Conservation (phyloP, 2,888 invertebrate genomes). For the Caenorhabditis sp. region DNA sequence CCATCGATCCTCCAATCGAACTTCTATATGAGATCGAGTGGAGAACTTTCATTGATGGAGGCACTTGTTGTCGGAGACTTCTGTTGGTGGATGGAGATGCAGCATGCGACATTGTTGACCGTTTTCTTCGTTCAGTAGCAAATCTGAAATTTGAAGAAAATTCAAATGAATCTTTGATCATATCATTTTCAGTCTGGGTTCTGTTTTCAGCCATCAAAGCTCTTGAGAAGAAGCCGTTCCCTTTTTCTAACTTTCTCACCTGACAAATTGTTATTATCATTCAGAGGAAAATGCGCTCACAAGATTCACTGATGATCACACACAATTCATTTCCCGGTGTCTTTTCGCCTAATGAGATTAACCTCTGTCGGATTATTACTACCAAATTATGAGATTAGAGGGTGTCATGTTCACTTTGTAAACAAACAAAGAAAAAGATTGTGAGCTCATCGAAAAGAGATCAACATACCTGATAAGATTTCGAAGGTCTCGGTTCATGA, state of each 20-base stretch:
- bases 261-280: constrained; percentile 32
- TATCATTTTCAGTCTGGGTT: constrained; percentile 3
- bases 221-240: constrained; percentile 51
- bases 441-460: constrained; percentile 21
- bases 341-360: constrained; percentile 51
- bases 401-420: constrained; percentile 41
- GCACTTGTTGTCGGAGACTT: constrained; percentile 74
- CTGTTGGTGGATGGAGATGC: constrained; percentile 78
- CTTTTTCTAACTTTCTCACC: constrained; percentile 29
- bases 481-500: constrained; percentile 81
- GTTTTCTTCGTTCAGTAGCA: constrained; percentile 81
- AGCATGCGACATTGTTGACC: constrained; percentile 81
- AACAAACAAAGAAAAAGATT: constrained; percentile 32
- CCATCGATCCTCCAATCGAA: constrained; percentile 77
- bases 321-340: constrained; percentile 44
- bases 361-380: constrained; percentile 14
- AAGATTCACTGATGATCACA: constrained; percentile 13
- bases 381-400: constrained; percentile 57
- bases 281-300: constrained; percentile 36
- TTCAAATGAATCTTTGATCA: constrained; percentile 15
- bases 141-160: constrained; percentile 70
- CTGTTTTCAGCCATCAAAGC: constrained; percentile 16
- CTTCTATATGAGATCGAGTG: constrained; percentile 81
- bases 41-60: constrained; percentile 80
- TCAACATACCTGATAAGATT: constrained; percentile 79